phyloP scores from a whole-genome alignment of 2,797 vertebrate species.

The Xenentodon cancila region DNA sequence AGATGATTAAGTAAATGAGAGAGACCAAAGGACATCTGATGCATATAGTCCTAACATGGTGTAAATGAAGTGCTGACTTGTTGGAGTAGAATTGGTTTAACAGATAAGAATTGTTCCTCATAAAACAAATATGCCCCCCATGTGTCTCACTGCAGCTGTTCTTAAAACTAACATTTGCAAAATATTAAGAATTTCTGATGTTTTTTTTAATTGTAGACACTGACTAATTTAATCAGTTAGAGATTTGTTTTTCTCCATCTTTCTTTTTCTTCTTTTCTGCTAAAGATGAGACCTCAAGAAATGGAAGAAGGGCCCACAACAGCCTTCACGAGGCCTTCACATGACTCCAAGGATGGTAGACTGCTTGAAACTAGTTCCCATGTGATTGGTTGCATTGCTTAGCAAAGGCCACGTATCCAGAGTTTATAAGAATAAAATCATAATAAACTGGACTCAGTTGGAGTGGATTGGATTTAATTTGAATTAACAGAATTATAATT shows the following conservation, averaged over 20 bases:
- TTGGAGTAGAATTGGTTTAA: background rate
- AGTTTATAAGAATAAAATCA: too few relatives aligned
- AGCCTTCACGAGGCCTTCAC: constrained; percentile 25
- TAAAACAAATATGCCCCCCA: background rate
- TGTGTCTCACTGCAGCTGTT: background rate
- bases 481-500: too few relatives aligned
- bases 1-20: constrained; percentile 11
- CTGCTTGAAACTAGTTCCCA: too few relatives aligned
- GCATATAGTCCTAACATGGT: background rate
- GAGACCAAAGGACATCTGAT: constrained; percentile 13
- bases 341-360: too few relatives aligned
- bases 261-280: constrained; percentile 35
- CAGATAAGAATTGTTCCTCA: too few relatives aligned
- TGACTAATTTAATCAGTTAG: background rate
- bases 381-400: too few relatives aligned
- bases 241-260: background rate
- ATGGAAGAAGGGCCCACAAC: constrained; percentile 54
- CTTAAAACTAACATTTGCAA: background rate
- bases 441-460: too few relatives aligned
- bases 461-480: too few relatives aligned
- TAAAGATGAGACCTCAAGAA: constrained; percentile 48
- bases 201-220: background rate
- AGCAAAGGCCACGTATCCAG: too few relatives aligned
- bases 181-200: background rate
- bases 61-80: constrained; percentile 7